Evolutionary conservation across 2,113 vertebrate genomes (phyloP).

Genomic region (Bufo bufo): DNA sequence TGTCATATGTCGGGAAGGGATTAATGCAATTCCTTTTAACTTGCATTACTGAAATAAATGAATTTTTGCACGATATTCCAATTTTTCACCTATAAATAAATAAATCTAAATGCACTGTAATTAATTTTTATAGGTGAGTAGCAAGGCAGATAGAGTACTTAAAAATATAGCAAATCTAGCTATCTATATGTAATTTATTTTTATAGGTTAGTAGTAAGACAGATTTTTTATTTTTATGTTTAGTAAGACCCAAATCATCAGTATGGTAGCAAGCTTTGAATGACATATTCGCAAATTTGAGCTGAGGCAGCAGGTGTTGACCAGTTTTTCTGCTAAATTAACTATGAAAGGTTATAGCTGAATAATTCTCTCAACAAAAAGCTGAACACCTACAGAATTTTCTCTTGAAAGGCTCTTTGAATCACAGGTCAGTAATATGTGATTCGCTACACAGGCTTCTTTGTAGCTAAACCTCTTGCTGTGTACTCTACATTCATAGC

Average conservation of each 20-base stretch:
- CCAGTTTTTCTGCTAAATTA: constrained; percentile 29
- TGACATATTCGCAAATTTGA: background rate
- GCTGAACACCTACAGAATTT: background rate
- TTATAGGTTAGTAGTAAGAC: background rate
- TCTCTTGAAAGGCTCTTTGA: background rate
- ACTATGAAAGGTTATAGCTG: constrained; percentile 22
- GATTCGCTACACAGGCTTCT: constrained; percentile 14
- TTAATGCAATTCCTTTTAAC: no score
- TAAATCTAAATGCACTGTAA: no score
- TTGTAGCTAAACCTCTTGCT: background rate
- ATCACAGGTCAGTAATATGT: constrained; percentile 34
- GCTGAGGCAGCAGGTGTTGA: background rate
- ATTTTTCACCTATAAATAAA: no score
- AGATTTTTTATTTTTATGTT: background rate
- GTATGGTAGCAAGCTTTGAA: background rate
- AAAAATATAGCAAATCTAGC: no score
- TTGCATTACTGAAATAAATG: no score
- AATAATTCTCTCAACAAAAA: constrained; percentile 19
- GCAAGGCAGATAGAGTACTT: no score
- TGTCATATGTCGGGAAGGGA: no score
- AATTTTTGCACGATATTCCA: no score
- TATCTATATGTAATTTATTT: no score
- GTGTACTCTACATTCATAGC: background rate
- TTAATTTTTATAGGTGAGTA: no score
- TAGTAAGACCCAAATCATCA: background rate